These are phyloP conservation scores for Camponotus vicinus DNA, from an alignment of 1,140 invertebrate species.

Conservation along the genomic window DNA sequence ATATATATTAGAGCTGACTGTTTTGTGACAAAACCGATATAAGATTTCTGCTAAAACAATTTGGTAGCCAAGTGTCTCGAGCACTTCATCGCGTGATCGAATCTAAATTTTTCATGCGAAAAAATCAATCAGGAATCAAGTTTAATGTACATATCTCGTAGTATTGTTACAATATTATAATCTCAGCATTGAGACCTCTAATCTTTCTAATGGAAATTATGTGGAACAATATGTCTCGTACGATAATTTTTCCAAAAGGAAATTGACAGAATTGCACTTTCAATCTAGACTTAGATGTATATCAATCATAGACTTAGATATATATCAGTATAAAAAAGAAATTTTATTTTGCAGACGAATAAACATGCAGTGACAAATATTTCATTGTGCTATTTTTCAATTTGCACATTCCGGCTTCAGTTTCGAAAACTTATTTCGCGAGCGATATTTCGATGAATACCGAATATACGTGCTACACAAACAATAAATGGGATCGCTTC, in stretches of 20 bases:
- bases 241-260: background rate
- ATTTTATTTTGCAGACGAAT: constrained; percentile 5
- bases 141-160: background rate
- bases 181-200: background rate
- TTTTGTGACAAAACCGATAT: background rate
- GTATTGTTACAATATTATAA: background rate
- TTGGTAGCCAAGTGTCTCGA: background rate
- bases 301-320: background rate
- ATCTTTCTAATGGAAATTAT: background rate
- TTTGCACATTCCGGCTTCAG: constrained; percentile 35
- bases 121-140: background rate
- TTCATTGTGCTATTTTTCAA: constrained; percentile 55
- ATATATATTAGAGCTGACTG: constrained; percentile 13
- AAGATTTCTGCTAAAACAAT: constrained; percentile 18
- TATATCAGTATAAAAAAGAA: background rate
- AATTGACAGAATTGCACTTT: background rate
- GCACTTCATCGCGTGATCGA: too few species aligned
- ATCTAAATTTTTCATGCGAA: background rate
- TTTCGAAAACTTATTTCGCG: constrained; percentile 58
- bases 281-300: background rate
- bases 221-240: background rate
- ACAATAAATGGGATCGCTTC: constrained; percentile 54
- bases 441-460: constrained; percentile 62
- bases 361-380: constrained; percentile 31
- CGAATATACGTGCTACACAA: constrained; percentile 46